Evolutionary conservation across 2,113 vertebrate genomes (phyloP), one percentile per base, ranked within the genome.

Genomic region (Cynoglossus semilaevis): DNA sequence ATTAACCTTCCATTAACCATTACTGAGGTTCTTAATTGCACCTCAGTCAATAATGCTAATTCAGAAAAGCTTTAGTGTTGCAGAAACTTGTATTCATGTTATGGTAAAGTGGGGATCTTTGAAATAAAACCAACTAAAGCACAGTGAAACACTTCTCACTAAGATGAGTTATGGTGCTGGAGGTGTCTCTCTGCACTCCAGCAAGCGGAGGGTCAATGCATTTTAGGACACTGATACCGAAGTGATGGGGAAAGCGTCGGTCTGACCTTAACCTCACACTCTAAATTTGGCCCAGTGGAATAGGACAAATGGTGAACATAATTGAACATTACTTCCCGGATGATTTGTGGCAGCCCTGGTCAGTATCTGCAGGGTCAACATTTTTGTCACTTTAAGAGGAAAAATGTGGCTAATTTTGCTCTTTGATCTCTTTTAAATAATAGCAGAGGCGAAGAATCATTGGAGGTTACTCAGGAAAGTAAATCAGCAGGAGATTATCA

Each of bases 1-100:
- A 95, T 98, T 97, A 97, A 96, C 94, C 94, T 94, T 95, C 94
- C 95, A 97, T 97, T 97, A 97, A 95, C 93, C 94, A 94, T 92
- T 94, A 92, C 91, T 89, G 89, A 91, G 90, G 88, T 93, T 88
- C 92, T 93, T 94, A 93, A 97, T 94, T 93, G 92, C 68, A 90
- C 77, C 88, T 91, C 91, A 93, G 92, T 98, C 96, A 96, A 98
- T 97, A 95, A 97, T 97, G 88, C 75, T 85, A 89, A 91, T 91
- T 91, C 79, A 58, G 63, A 66, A 80, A 78, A 86, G 88, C 91
- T 92, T 91, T 86, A 91, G 84, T 90, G 92, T 91, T 85, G 85
- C 86, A 93, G 89, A 92, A 90, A 93, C 92, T 87, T 22, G 88
- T 94, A 95, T 96, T 95, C 94, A 96, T 94, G 89, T 92, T 93